These are phyloP conservation scores for Myripristis jacobus DNA, from an alignment of 2,797 vertebrate species.

Conservation along the genomic window DNA sequence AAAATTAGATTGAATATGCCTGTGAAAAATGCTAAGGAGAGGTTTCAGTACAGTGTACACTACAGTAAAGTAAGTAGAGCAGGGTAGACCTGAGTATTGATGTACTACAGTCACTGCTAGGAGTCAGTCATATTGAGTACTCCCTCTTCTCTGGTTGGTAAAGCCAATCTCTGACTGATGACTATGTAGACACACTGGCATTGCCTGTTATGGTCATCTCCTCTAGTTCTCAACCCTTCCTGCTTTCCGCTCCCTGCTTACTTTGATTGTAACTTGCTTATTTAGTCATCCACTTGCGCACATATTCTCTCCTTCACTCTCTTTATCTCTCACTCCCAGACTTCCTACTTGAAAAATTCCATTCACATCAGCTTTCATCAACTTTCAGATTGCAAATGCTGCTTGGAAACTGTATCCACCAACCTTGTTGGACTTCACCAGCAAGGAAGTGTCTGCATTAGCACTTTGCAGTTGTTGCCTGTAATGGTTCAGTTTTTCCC, in stretches of 20 bases:
- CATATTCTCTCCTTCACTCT: not conserved
- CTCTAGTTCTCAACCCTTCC: not conserved
- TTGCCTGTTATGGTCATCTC: conserved; percentile 63
- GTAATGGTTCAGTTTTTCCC: too few relatives aligned
- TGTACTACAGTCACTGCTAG: not conserved
- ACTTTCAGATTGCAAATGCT: too few relatives aligned
- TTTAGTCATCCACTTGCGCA: not conserved
- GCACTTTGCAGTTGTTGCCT: too few relatives aligned
- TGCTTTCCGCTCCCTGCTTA: not conserved
- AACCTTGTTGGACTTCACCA: too few relatives aligned
- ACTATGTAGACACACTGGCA: conserved; percentile 9
- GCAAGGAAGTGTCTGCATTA: too few relatives aligned
- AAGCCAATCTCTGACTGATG: too few relatives aligned
- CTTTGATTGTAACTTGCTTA: not conserved
- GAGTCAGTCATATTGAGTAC: not conserved
- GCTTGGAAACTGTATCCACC: too few relatives aligned
- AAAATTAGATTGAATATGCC: too few relatives aligned
- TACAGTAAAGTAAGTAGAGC: not conserved
- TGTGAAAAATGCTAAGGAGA: too few relatives aligned
- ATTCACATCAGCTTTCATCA: too few relatives aligned
- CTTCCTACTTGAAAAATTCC: too few relatives aligned
- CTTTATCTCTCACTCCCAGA: not conserved
- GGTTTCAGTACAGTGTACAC: too few relatives aligned
- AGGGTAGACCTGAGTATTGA: not conserved
- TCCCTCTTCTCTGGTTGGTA: not conserved